Evolutionary conservation across 2,888 invertebrate genomes (phyloP), one percentile per base, ranked within the genome.

Genomic region (Cremastobaeus sp.): DNA sequence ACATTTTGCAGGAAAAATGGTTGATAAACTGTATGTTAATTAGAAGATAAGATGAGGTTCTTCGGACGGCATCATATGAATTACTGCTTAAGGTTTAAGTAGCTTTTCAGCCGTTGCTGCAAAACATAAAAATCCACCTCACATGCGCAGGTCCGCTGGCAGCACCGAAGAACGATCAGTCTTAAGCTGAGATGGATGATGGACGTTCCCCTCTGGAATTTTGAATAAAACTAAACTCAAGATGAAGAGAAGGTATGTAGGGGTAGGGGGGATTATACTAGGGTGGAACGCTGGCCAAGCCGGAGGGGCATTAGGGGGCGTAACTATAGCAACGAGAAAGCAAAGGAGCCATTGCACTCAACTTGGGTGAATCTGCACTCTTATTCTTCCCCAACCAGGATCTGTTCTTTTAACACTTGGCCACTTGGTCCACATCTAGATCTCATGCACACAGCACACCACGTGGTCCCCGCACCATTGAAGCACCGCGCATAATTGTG

Each of bases 261-360:
- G 73, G 70, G 74, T 74, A 71, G 76, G 71, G 76, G 71, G 57
- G 55, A 54, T 62, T 75, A 55, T 68, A 71, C 68, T 68, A 68
- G 75, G 71, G 66, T 66, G 66, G 66, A 60, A 74, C 20, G 74
- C 65, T 62, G 70, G 68, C 66, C 68, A 64, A 74, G 41, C 74
- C 60, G 70, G 77, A 77, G 78, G 73, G 78, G 79, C 77, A 81
- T 81, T 76, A 80, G 81, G 76, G 79, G 79, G 81, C 82, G 82
- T 81, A 84, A 77, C 82, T 84, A 82, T 81, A 84, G 83, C 81
- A 83, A 84, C 84, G 79, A 78, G 79, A 81, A 82, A 78, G 76
- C 79, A 76, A 82, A 83, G 85, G 81, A 86, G 86, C 85, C 86
- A 81, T 86, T 87, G 87, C 86, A 86, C 87, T 79, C 85, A 79